Evolutionary conservation across 2,797 vertebrate genomes (phyloP), one percentile per base, ranked within the genome.

Genomic region (Hephaestus fuliginosus): DNA sequence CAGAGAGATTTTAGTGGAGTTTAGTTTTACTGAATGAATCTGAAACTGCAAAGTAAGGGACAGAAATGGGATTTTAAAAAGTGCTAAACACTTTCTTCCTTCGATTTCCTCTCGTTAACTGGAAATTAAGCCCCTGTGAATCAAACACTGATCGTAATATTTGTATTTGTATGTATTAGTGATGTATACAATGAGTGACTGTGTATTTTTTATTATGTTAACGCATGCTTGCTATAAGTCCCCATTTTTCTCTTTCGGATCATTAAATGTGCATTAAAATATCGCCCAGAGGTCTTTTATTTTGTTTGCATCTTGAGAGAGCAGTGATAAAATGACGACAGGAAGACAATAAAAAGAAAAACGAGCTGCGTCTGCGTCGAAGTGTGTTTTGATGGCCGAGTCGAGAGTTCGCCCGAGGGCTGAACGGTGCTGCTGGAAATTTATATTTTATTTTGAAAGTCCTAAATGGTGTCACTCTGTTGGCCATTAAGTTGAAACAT

Each of bases 361-460:
- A 68, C 3, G 6, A 62, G 33, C 18, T 14, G 3, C 8, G 49
- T 60, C 44, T 20, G 1, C 44, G 1, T 49, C 10, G 0, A 77
- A 39, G 44, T 72, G 6, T 44, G 43, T 63, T 61, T 41, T 70
- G 52, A 71, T 62, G 49, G 39, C 36, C 3, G 25, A 66, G 74
- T 69, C 12, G 41, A 60, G 68, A 66, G 49, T 36, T 36, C 51
- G 68, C 85, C 63, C 6, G 75, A 73, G 57, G 66, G 68, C 3
- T 30, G 22, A 55, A 14, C 4, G 0, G 6, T 18, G 18, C 52
- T 14, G 20, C 18, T 33, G 22, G 53, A 53, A 72, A 44, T 67
- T 46, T 7, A 2, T 12, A 18, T 70, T 6, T 43, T 10, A 46
- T 43, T 68, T 49, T 73, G 0, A 56, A 67, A 75, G 55, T 74